Base-by-base conservation (phyloP, 2,797 vertebrate species). In the Crocodylus rhombifer region DNA sequence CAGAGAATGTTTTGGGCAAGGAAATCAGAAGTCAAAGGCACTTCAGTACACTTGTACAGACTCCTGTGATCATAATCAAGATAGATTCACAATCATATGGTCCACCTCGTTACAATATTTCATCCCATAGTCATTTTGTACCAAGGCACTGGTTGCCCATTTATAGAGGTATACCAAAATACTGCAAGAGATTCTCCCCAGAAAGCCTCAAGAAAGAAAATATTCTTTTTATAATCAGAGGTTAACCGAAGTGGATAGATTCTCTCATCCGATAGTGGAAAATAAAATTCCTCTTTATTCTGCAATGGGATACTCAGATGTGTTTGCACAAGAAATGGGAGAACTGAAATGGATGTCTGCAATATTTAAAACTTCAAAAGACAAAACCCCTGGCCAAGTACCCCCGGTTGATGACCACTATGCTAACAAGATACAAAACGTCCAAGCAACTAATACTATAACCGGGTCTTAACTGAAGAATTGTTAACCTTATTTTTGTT, bases 381-480 rank as follows among this genome's bases (percentile, higher is more conserved):
- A 73, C 23, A 73, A 73, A 51, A 51, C 42, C 42, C 10, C 42
- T 51, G 42, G 9, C 42, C 42, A 51, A 51, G 42, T 51, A 51
- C 42, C 42, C 42, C 42, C 42, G 3, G 10, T 3, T 51, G 42
- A 51, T 9, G 10, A 51, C 9, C 10, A 56, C n/a, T 85, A 25
- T 2, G 4, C 30, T 64, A 80, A 4, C 2, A 20, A 80, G 69
- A 30, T n/a, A 30, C 0, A 1, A 88, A 86, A 36, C 1, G 6
- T 3, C 4, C 6, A 20, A 33, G 2, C 14, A 82, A n/a, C 92
- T n/a, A 67, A 21, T 76, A 90, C 3, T 61, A 51, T 87, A 87
- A 73, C 7, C 86, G 28, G 5, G 25, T 67, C 67, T 82, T 58
- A 78, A 6, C 13, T n/a, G 61, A 58, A 9, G 9, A 83, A 74